Percentiles rank a stretch among this genome's conserved stretches.
phyloP scores from a whole-genome alignment of 2,113 vertebrate species.

The Gopherus flavomarginatus region DNA sequence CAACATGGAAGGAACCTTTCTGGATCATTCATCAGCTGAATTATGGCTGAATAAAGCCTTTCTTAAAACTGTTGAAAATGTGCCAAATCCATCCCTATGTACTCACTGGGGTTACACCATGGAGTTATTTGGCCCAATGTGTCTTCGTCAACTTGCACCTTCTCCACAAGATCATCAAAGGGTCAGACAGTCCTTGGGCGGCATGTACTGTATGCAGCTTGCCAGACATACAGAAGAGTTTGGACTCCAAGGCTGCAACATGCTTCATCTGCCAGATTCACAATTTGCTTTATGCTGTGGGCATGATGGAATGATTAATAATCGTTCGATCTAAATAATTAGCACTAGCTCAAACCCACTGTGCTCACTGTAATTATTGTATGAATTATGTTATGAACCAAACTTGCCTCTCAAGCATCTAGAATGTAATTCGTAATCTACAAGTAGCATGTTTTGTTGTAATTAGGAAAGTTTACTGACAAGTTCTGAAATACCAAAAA shows the following conservation, averaged over 20 bases:
- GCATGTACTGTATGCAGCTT: neutral
- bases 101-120: slow-evolving; percentile 26
- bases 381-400: neutral
- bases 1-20: slow-evolving; percentile 29
- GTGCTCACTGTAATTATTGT: neutral
- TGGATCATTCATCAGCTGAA: slow-evolving; percentile 59
- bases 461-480: neutral
- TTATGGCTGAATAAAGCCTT: slow-evolving; percentile 48
- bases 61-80: slow-evolving; percentile 34
- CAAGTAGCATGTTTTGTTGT: neutral
- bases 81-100: slow-evolving; percentile 50
- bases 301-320: neutral
- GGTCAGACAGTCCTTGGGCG: neutral
- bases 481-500: neutral
- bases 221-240: neutral
- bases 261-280: neutral
- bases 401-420: neutral
- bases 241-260: neutral
- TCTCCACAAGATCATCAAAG: slow-evolving; percentile 7
- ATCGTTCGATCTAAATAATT: neutral
- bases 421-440: neutral
- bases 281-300: neutral
- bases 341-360: neutral
- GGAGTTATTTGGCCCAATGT: slow-evolving; percentile 18
- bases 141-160: slow-evolving; percentile 32